Conservation (phyloP, 1,140 invertebrate species). For the Polyergus mexicanus region DNA sequence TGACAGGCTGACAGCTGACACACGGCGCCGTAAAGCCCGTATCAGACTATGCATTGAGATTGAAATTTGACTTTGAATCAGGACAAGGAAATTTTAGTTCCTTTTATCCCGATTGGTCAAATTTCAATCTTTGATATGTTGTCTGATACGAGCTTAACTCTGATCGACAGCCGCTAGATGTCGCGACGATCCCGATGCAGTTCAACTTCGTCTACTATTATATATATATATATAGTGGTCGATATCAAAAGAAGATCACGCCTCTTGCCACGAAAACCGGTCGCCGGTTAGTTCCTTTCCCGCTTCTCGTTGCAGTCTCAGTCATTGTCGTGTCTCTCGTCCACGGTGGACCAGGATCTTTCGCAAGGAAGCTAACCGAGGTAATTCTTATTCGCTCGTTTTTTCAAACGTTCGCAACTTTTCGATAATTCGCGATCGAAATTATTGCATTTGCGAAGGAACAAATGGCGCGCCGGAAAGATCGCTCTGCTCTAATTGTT, state of each 20-base stretch:
- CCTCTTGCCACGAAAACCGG: neutral
- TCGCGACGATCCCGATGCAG: neutral
- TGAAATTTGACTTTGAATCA: no score
- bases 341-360: neutral
- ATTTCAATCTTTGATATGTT: no score
- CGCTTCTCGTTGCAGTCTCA: neutral
- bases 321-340: neutral
- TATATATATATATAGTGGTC: constrained; percentile 38
- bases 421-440: neutral
- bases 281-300: constrained; percentile 14
- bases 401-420: neutral
- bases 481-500: neutral
- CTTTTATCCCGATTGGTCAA: no score
- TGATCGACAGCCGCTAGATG: neutral
- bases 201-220: neutral
- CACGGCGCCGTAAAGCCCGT: no score
- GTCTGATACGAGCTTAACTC: no score
- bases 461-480: neutral
- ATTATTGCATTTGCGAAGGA: no score
- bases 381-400: neutral
- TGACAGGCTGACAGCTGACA: no score
- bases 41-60: no score
- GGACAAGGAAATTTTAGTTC: no score
- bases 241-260: neutral
- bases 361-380: constrained; percentile 22